Base-by-base conservation (phyloP, 2,113 vertebrate species). In the Promerops cafer region DNA sequence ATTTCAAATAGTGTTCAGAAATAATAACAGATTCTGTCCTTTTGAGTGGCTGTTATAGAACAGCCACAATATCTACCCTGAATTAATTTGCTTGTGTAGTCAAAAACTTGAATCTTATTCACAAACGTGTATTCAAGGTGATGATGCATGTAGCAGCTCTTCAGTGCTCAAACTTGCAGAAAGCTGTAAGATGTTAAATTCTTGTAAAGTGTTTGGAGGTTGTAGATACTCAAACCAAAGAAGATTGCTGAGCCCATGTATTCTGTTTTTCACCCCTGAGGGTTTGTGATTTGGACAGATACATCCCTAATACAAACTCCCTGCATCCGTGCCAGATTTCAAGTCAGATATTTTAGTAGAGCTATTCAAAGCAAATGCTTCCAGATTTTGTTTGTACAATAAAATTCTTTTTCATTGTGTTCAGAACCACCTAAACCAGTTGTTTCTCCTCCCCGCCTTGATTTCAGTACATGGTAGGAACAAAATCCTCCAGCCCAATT, bases 311-410 rank as follows among this genome's bases (percentile, higher is more conserved):
- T 42, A 70, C 9, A 60, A 76, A 6, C 11, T 8, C 4, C 1
- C 35, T 33, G 10, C 35, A 23, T 49, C 52, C 14, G 49, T 76
- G 30, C 52, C 56, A 44, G 66, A 44, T 91, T 89, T 87, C 52
- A 66, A 66, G 42, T 42, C 42, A 74, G 37, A 9, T 82, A 17
- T 66, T 94, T 87, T 84, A 91, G 24, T 39, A 71, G 60, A 87
- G 13, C 27, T 76, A 21, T 66, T 87, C 24, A 53, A 68, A 94
- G 75, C n/a, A 92, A 89, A 63, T 75, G 21, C 56, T 82, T 68
- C 30, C 74, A 78, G 42, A 66, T 78, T 71, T 87, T 89, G n/a
- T 81, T 88, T 87, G 22, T 18, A 9, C 6, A 13, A 28, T 57
- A 61, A 54, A 49, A 60, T 78, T 57, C 0, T 61, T 37, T 68